Percentiles rank a stretch among this genome's conserved stretches.
phyloP scores from a whole-genome alignment of 2,113 vertebrate species.

The Datnioides undecimradiatus region DNA sequence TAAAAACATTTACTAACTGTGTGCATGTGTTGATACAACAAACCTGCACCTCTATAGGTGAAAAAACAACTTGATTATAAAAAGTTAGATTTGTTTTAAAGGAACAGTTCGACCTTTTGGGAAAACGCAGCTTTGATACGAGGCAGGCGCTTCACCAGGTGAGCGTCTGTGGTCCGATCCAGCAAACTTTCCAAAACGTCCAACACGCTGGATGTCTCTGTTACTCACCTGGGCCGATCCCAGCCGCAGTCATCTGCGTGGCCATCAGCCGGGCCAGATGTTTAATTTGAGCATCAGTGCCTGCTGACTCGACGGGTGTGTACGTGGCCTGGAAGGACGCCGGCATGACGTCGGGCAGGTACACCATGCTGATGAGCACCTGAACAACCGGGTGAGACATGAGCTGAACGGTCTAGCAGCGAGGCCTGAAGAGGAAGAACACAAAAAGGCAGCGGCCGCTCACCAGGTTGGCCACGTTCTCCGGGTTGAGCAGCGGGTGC shows the following conservation, averaged over 20 bases:
- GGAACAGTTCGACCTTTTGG: too few species aligned
- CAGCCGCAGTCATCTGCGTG: constrained; percentile 91
- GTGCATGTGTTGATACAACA: too few species aligned
- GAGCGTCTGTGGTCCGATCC: too few species aligned
- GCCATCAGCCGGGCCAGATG: constrained; percentile 93
- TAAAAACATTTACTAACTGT: too few species aligned
- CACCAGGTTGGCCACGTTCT: constrained; percentile 96
- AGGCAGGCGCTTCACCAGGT: too few species aligned
- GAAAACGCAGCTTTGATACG: too few species aligned
- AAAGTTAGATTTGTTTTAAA: too few species aligned
- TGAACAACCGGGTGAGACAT: constrained; percentile 50
- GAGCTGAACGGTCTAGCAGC: background rate
- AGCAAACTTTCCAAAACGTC: too few species aligned
- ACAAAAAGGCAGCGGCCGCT: background rate
- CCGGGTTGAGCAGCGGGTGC: constrained; percentile 87
- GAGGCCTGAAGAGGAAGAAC: background rate
- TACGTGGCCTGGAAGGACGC: constrained; percentile 98
- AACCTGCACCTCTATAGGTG: too few species aligned
- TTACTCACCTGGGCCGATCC: constrained; percentile 88
- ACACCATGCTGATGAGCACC: constrained; percentile 99
- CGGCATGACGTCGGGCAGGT: constrained; percentile 95
- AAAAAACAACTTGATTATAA: too few species aligned
- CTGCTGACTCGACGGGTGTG: constrained; percentile 95
- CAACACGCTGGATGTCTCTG: background rate
- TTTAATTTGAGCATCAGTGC: constrained; percentile 94